These are phyloP conservation scores for Pantherophis guttatus DNA, from an alignment of 2,113 vertebrate genomes.

Conservation along the genomic window DNA sequence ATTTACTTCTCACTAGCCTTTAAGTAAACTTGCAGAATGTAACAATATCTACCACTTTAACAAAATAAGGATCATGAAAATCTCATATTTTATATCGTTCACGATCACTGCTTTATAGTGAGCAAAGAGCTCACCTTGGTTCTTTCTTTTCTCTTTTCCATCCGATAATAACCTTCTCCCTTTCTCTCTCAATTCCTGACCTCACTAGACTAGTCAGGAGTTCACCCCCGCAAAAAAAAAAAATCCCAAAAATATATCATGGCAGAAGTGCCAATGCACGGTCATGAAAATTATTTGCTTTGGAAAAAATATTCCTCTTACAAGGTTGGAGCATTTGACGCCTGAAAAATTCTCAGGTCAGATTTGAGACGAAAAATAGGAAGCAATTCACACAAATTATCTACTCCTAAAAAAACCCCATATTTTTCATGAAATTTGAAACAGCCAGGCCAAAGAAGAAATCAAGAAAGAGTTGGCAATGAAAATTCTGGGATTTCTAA, in stretches of 20 bases:
- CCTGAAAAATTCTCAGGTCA: constrained; percentile 39
- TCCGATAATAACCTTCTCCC: background rate
- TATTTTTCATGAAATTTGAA: constrained; percentile 53
- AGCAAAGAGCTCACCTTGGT: constrained; percentile 44
- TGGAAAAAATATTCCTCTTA: constrained; percentile 12
- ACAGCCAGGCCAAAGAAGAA: constrained; percentile 33
- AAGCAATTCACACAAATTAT: constrained; percentile 30
- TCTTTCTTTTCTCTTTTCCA: constrained; percentile 35
- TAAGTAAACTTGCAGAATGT: constrained; percentile 68
- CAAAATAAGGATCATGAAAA: constrained; percentile 40
- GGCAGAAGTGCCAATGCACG: constrained; percentile 26
- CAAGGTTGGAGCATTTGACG: constrained; percentile 14
- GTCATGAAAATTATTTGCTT: constrained; percentile 33
- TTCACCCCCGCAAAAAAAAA: constrained; percentile 37
- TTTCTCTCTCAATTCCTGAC: constrained; percentile 24
- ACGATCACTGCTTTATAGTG: constrained; percentile 31
- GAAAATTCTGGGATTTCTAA: constrained; percentile 41
- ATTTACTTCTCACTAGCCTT: constrained; percentile 52
- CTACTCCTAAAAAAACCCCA: constrained; percentile 28
- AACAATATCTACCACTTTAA: constrained; percentile 68
- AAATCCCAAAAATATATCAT: constrained; percentile 41
- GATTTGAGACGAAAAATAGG: constrained; percentile 43
- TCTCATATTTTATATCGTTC: constrained; percentile 49
- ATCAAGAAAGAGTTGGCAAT: constrained; percentile 24
- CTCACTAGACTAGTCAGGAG: constrained; percentile 32